phyloP scores from a whole-genome alignment of 2,888 invertebrate genomes.

The Dicroscelio sp. region DNA sequence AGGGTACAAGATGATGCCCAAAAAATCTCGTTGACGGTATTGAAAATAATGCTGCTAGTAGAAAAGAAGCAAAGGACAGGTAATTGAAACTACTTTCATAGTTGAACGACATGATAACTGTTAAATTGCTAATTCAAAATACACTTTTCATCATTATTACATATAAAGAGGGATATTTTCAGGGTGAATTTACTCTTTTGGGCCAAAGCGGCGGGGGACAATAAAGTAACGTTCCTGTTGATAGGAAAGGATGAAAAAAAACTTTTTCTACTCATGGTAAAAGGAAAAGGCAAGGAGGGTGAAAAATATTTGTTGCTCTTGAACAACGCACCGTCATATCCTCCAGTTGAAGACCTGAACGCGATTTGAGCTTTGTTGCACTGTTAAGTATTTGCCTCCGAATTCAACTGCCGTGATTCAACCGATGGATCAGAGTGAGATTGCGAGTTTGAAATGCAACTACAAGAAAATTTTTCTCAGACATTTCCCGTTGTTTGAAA shows the following conservation, averaged over 20 bases:
- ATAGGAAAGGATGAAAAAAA: too few relatives aligned
- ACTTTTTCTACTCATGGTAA: neutral
- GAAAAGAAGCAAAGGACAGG: neutral
- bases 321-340: neutral
- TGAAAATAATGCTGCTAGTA: neutral
- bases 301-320: conserved; percentile 1
- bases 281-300: neutral
- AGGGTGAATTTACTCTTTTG: neutral
- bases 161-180: neutral
- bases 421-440: neutral
- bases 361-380: neutral
- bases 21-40: neutral
- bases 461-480: neutral
- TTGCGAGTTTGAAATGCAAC: neutral
- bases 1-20: neutral
- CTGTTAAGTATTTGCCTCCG: neutral
- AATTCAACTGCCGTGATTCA: neutral
- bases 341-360: neutral
- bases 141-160: neutral
- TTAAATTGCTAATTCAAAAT: neutral
- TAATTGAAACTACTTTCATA: neutral
- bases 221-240: neutral
- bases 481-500: neutral
- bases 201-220: neutral
- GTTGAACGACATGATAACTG: neutral